These are phyloP conservation scores for Phycodurus eques DNA, from an alignment of 2,113 vertebrate genomes.

Conservation along the genomic window DNA sequence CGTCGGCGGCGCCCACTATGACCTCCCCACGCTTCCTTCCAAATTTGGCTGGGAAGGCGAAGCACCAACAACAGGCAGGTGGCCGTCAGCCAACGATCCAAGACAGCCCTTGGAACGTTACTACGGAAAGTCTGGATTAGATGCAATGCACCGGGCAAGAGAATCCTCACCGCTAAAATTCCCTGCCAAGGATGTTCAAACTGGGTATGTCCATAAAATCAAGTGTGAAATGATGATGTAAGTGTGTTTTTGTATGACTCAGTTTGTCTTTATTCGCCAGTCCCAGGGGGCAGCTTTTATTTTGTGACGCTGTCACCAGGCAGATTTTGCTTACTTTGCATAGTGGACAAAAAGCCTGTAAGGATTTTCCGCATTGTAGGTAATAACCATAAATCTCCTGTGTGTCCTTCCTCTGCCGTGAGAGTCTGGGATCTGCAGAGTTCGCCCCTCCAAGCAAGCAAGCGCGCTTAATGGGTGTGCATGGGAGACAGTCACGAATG, in stretches of 20 bases:
- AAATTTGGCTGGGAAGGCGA: conserved; percentile 1
- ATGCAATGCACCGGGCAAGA: neutral
- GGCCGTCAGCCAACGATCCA: conserved; percentile 3
- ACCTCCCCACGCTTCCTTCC: neutral
- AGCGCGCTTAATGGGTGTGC: conserved; percentile 64
- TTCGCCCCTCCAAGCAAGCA: conserved; percentile 10
- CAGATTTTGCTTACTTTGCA: conserved; percentile 37
- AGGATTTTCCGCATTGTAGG: conserved; percentile 34
- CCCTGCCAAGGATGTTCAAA: neutral
- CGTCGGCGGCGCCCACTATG: neutral
- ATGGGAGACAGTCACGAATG: conserved; percentile 44
- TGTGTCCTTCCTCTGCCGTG: conserved; percentile 10
- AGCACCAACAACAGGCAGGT: conserved; percentile 1
- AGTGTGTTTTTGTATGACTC: neutral
- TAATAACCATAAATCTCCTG: conserved; percentile 38
- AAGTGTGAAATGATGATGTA: neutral
- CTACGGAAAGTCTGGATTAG: conserved; percentile 1
- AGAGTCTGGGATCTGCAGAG: conserved; percentile 30
- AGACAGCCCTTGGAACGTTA: neutral
- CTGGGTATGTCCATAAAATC: neutral
- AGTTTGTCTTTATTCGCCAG: conserved; percentile 13
- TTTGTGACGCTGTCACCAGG: conserved; percentile 13
- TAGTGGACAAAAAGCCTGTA: conserved; percentile 26
- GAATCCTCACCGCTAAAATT: neutral
- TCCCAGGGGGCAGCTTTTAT: conserved; percentile 13